phyloP scores from a whole-genome alignment of 2,888 invertebrate species.

The Hedya salicella region DNA sequence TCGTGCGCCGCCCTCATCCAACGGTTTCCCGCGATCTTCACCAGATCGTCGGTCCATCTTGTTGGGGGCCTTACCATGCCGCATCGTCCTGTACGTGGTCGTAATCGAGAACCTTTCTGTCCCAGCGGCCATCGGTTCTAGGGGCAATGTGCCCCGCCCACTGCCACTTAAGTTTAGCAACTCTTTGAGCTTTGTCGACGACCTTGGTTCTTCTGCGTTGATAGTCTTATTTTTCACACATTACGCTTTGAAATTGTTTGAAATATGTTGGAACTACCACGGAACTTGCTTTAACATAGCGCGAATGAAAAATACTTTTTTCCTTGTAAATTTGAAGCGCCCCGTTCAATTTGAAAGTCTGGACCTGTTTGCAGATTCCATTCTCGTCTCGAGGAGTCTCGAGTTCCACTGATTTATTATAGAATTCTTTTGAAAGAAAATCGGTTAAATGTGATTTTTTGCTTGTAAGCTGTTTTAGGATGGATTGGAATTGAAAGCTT shows the following conservation, averaged over 20 bases:
- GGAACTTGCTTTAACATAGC: conserved; percentile 61
- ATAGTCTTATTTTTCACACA: conserved; percentile 83
- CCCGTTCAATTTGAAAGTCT: conserved; percentile 36
- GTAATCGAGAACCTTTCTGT: too few relatives aligned
- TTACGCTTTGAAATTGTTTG: conserved; percentile 82
- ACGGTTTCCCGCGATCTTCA: too few relatives aligned
- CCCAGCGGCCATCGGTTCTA: too few relatives aligned
- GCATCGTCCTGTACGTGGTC: too few relatives aligned
- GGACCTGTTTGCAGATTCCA: conserved; percentile 30
- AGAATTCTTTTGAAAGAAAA: conserved; percentile 35
- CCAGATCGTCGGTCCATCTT: too few relatives aligned
- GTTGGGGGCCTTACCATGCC: too few relatives aligned
- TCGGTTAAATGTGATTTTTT: conserved; percentile 23
- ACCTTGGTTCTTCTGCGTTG: too few relatives aligned
- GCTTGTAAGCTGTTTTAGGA: conserved; percentile 28
- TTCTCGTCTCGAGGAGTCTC: conserved; percentile 35
- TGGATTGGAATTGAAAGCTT: conserved; percentile 13
- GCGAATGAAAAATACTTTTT: conserved; percentile 35
- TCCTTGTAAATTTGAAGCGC: conserved; percentile 28
- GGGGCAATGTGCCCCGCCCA: too few relatives aligned
- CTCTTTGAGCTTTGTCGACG: too few relatives aligned
- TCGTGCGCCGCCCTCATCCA: too few relatives aligned
- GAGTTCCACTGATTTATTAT: conserved; percentile 35
- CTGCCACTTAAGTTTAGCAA: too few relatives aligned
- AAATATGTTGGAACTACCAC: conserved; percentile 70